Evolutionary conservation across 2,797 vertebrate species (phyloP), one percentile per base, ranked within the genome.

Genomic region (Phataginus tricuspis): DNA sequence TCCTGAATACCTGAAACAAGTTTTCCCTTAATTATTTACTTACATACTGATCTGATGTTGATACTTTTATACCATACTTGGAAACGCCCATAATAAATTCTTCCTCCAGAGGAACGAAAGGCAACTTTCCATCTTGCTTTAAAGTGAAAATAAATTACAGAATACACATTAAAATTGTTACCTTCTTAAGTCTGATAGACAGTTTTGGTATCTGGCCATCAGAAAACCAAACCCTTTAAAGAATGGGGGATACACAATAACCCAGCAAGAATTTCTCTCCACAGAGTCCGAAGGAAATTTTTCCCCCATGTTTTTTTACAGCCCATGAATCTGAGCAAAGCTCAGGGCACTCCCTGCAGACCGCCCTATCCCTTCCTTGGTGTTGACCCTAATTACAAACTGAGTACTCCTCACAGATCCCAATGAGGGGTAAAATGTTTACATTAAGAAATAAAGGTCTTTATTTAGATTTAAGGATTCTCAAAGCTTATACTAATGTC

Each of bases 41-140:
- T 98, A 99, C 99, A 99, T 99, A 99, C 96, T 99, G 99, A 98
- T 99, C 99, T 94, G 99, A 98, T 0, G 99, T 99, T 53, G 99
- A 99, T 75, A 99, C 99, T 99, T 99, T 99, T 97, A 99, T 99
- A 42, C 99, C 99, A 0, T 99, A 99, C 98, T 99, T 99, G 71
- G 99, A 99, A 96, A 99, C 99, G 34, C 99, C 99, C 98, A 99
- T 99, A 86, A 99, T 98, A 98, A 99, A 99, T 97, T 99, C 99
- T 98, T 99, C 99, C 68, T 99, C 99, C 97, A 98, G 98, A 18
- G 99, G 99, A 94, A 99, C 99, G 95, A 99, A 99, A 15, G 99
- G 99, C 98, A 99, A 98, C 98, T 99, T 99, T 98, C 99, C 99
- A 87, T 99, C 99, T 99, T 99, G 99, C 99, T 99, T 98, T 98